These are phyloP conservation scores for Hemiscyllium ocellatum DNA, from an alignment of 2,113 vertebrate species.

Conservation along the genomic window DNA sequence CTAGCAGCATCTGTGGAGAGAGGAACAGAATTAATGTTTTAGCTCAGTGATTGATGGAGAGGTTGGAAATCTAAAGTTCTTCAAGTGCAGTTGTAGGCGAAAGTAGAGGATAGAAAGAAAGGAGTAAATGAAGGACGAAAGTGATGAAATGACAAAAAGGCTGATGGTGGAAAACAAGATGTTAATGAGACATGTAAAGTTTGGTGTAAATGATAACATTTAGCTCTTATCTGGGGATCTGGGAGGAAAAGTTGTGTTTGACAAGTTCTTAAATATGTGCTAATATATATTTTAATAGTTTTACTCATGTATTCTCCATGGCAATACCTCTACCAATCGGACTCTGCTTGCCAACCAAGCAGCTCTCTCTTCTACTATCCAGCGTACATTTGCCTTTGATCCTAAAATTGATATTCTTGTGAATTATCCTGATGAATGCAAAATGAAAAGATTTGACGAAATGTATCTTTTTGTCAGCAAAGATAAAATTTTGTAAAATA, in stretches of 20 bases:
- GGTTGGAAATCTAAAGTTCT: neutral
- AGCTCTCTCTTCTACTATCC: too few relatives aligned
- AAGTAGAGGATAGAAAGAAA: neutral
- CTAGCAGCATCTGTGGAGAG: too few relatives aligned
- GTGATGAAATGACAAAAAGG: neutral
- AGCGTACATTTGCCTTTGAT: too few relatives aligned
- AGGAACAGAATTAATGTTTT: neutral
- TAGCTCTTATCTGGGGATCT: neutral
- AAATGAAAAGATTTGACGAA: too few relatives aligned
- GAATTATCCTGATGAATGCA: too few relatives aligned
- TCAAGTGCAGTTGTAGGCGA: neutral
- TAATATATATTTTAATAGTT: neutral
- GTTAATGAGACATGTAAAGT: neutral
- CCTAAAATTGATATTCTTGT: too few relatives aligned
- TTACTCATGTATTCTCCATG: too few relatives aligned
- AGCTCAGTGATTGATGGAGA: neutral
- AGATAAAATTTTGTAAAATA: too few relatives aligned
- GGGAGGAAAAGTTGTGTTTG: neutral
- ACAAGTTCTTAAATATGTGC: neutral
- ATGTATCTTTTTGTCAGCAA: too few relatives aligned
- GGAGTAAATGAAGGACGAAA: neutral
- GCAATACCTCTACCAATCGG: too few relatives aligned
- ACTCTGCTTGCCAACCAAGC: too few relatives aligned
- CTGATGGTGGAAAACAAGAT: neutral
- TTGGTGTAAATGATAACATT: neutral